Base-by-base conservation (phyloP, 2,888 invertebrate genomes). In the Synergus itoensis region DNA sequence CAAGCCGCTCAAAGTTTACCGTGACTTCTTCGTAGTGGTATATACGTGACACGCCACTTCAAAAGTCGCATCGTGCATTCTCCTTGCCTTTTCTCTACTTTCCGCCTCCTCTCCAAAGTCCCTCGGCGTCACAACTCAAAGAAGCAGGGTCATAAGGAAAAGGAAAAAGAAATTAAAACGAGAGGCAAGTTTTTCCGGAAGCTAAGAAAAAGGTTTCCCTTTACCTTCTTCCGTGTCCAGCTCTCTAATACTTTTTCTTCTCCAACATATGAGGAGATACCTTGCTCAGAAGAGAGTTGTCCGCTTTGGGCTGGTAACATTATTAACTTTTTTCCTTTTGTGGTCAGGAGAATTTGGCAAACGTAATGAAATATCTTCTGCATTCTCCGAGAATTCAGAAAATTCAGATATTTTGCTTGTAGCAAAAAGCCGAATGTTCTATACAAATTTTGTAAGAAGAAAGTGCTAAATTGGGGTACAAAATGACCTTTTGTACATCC, bases 121-220 rank as follows among this genome's bases (percentile, higher is more conserved):
- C 75, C 36, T 76, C 18, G 14, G n/a, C 18, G 28, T 64, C 53
- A 75, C 63, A 77, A 12, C 67, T 81, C 40, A 64, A 57, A 63
- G 78, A 77, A 79, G 78, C 77, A 83, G 80, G 80, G 79, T 62
- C 76, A 79, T 79, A 77, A 63, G 69, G 77, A 77, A 81, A 81
- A 81, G 84, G 83, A 85, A 90, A 89, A 90, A 89, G 89, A 90
- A 90, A 91, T 91, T 90, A 89, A 90, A 90, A 89, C 88, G 87
- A 86, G 84, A 83, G 82, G 82, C 85, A 88, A 88, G 86, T 87
- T 89, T 87, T 81, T 80, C 57, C 76, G 79, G 64, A 41, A 80
- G 67, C 48, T 63, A 77, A 62, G 79, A 65, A 62, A 63, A 76
- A 69, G 65, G 79, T 82, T 81, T 83, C 63, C 48, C 75, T 79